phyloP scores from a whole-genome alignment of 2,113 vertebrate genomes.

The Isichthys henryi region DNA sequence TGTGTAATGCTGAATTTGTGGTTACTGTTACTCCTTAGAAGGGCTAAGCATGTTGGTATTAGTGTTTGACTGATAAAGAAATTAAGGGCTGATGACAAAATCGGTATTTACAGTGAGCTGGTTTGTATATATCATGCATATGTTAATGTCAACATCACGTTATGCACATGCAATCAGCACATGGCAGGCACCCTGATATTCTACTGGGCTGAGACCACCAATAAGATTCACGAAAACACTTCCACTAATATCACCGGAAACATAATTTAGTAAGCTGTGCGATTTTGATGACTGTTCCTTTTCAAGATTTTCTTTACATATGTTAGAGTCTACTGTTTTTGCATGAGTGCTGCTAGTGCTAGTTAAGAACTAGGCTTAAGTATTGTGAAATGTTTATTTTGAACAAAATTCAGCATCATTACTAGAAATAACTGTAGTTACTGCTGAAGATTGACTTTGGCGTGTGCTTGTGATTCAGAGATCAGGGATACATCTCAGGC shows the following conservation, averaged over 20 bases:
- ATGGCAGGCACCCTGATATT: neutral
- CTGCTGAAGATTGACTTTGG: neutral
- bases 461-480: constrained; percentile 2
- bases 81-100: neutral
- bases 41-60: neutral
- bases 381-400: neutral
- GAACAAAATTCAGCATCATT: neutral
- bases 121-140: neutral
- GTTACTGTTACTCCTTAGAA: neutral
- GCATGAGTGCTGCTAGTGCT: neutral
- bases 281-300: neutral
- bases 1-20: neutral
- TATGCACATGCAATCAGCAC: neutral
- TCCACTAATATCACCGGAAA: neutral
- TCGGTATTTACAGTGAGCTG: neutral
- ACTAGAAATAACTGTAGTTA: neutral
- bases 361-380: neutral
- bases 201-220: neutral
- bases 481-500: constrained; percentile 19
- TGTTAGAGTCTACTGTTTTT: neutral
- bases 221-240: neutral
- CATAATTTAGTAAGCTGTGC: neutral
- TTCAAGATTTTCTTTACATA: neutral
- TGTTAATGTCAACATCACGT: neutral
- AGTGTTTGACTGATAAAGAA: neutral